Conservation (phyloP, 2,797 vertebrate species). For the Diceros bicornis region DNA sequence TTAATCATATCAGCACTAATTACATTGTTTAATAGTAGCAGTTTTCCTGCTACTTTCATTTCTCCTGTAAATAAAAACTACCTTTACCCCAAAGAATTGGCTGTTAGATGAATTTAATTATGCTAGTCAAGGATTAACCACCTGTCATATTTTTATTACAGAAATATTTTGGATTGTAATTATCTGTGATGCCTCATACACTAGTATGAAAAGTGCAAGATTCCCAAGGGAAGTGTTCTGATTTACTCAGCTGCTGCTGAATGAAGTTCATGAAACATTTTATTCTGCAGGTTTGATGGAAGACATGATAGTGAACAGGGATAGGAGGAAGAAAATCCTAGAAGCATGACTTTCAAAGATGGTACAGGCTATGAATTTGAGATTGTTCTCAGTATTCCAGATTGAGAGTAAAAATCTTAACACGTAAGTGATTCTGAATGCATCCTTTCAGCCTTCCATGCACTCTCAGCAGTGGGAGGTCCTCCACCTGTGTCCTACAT, state of each 20-base stretch:
- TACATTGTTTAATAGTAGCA: constrained; percentile 68
- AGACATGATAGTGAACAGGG: neutral
- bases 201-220: constrained; percentile 33
- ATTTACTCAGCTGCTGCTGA: constrained; percentile 66
- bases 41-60: constrained; percentile 17
- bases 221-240: constrained; percentile 75
- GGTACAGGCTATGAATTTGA: constrained; percentile 28
- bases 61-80: constrained; percentile 76
- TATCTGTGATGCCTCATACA: constrained; percentile 67
- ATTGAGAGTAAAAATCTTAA: constrained; percentile 13
- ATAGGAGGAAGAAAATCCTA: constrained; percentile 36
- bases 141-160: constrained; percentile 71
- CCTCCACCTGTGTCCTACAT: neutral
- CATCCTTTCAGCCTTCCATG: neutral
- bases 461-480: neutral
- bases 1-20: constrained; percentile 74
- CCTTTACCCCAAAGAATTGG: constrained; percentile 63
- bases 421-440: neutral
- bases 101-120: constrained; percentile 67
- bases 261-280: constrained; percentile 52
- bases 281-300: constrained; percentile 45
- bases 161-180: constrained; percentile 81
- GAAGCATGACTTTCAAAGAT: neutral
- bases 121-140: constrained; percentile 66
- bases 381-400: neutral